These are phyloP conservation scores for Acipenser ruthenus DNA, from an alignment of 2,797 vertebrate species.

Conservation along the genomic window DNA sequence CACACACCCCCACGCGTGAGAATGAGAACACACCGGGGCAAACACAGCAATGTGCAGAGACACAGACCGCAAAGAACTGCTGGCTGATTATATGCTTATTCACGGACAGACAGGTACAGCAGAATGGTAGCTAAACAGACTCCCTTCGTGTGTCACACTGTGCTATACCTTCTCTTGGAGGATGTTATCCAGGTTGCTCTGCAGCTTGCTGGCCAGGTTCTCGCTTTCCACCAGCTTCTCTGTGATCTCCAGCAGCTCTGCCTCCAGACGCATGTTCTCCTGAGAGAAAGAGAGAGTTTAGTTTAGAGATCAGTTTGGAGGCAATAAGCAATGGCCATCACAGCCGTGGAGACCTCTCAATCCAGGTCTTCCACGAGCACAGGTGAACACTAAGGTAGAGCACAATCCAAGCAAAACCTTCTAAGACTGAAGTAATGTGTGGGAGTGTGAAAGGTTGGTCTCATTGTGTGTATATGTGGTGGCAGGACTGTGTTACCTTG, in stretches of 20 bases:
- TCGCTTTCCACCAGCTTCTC: constrained; percentile 72
- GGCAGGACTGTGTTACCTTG: constrained; percentile 63
- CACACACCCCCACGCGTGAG: too few relatives aligned
- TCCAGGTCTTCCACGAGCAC: constrained; percentile 23
- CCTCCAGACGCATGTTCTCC: constrained; percentile 85
- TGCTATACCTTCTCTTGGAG: constrained; percentile 77
- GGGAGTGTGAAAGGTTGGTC: too few relatives aligned
- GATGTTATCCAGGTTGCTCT: constrained; percentile 74
- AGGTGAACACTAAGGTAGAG: constrained; percentile 8
- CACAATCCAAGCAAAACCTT: too few relatives aligned
- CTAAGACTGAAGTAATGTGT: too few relatives aligned
- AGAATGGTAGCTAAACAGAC: not conserved
- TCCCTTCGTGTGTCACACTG: not conserved
- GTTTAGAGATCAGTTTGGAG: constrained; percentile 27
- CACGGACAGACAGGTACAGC: not conserved
- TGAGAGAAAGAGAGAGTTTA: constrained; percentile 37
- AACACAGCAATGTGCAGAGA: constrained; percentile 9
- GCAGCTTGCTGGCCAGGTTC: constrained; percentile 70
- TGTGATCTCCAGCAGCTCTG: constrained; percentile 72
- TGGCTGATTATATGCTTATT: not conserved
- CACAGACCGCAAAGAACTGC: not conserved
- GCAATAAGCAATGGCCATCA: constrained; percentile 25
- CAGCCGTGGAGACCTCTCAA: constrained; percentile 25
- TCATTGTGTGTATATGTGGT: too few relatives aligned
- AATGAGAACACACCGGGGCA: not conserved